These are phyloP conservation scores for Linyphia triangularis DNA, from an alignment of 2,888 invertebrate species.

Conservation along the genomic window DNA sequence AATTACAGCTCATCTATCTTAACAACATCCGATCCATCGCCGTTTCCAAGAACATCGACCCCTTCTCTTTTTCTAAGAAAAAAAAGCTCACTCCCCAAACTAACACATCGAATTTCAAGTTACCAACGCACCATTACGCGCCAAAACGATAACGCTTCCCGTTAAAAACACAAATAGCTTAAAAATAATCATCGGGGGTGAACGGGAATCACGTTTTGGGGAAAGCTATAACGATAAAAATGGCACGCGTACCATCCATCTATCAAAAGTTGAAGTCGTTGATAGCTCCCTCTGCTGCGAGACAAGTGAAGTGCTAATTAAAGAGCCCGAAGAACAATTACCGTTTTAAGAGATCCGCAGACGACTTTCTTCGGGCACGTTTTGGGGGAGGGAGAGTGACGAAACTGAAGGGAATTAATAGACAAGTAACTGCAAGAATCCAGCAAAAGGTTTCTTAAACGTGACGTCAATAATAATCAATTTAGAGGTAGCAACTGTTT, in stretches of 20 bases:
- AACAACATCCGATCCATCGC: neutral
- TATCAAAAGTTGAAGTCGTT: constrained; percentile 36
- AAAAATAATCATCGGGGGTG: constrained; percentile 32
- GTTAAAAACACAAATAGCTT: constrained; percentile 19
- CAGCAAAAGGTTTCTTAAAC: neutral
- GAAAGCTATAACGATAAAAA: constrained; percentile 25
- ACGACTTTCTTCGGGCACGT: neutral
- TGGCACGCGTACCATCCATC: constrained; percentile 13
- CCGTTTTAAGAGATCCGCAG: neutral
- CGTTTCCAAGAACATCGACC: neutral
- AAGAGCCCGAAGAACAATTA: constrained; percentile 56
- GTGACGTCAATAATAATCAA: neutral
- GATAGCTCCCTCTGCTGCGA: neutral
- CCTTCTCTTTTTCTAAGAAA: neutral
- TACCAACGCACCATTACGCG: constrained; percentile 10
- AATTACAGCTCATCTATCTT: neutral
- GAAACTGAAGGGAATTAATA: neutral
- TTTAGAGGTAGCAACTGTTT: constrained; percentile 3
- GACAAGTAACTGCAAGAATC: neutral
- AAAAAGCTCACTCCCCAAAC: neutral
- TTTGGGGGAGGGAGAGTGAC: neutral
- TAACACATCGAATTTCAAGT: constrained; percentile 4
- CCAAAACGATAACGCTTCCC: neutral
- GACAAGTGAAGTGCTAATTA: constrained; percentile 47
- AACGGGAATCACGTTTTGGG: constrained; percentile 11